These are phyloP conservation scores for Galleria mellonella DNA, from an alignment of 1,140 invertebrate genomes.

Conservation along the genomic window DNA sequence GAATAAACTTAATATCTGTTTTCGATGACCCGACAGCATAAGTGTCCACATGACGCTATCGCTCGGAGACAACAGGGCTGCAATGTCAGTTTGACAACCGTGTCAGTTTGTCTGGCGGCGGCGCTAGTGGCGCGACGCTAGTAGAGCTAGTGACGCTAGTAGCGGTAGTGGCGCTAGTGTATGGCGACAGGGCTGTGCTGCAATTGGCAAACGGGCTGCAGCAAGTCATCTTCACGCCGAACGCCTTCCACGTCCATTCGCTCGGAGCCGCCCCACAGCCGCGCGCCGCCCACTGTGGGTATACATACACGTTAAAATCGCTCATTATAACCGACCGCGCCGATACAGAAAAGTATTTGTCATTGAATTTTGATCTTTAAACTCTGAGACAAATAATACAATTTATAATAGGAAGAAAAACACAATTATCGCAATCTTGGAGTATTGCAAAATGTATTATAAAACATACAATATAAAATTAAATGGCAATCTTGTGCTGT, in stretches of 20 bases:
- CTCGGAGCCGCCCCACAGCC: constrained; percentile 47
- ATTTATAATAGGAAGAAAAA: too few relatives aligned
- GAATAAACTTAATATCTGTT: too few relatives aligned
- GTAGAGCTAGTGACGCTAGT: constrained; percentile 6
- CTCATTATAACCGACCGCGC: neutral
- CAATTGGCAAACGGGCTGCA: constrained; percentile 47
- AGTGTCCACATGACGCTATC: neutral
- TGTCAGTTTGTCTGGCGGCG: neutral
- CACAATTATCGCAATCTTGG: too few relatives aligned
- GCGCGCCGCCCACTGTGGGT: constrained; percentile 23
- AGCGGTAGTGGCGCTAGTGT: constrained; percentile 35
- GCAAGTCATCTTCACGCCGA: constrained; percentile 47
- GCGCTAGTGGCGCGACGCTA: neutral
- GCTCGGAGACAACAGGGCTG: too few relatives aligned
- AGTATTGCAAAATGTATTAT: too few relatives aligned
- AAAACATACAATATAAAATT: too few relatives aligned
- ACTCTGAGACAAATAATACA: too few relatives aligned
- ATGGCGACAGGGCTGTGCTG: constrained; percentile 62
- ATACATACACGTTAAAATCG: neutral
- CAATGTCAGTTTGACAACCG: too few relatives aligned
- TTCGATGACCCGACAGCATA: too few relatives aligned
- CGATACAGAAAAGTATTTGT: too few relatives aligned
- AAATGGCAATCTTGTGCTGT: too few relatives aligned
- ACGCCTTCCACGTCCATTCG: constrained; percentile 63
- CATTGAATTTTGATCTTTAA: too few relatives aligned